phyloP scores from a whole-genome alignment of 2,888 invertebrate genomes.

The Dinocampus coccinellae region DNA sequence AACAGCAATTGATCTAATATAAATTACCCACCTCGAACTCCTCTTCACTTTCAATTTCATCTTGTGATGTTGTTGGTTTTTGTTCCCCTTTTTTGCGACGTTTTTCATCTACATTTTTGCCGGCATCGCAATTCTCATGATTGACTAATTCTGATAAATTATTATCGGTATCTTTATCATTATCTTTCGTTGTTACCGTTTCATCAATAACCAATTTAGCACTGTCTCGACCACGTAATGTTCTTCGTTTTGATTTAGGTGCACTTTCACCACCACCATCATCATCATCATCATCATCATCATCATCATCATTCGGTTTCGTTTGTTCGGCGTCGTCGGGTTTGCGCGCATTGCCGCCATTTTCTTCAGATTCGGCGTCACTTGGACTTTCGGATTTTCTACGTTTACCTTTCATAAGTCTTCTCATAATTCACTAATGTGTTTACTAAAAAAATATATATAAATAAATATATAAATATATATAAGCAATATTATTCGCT shows the following conservation, averaged over 20 bases:
- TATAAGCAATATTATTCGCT: neutral
- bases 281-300: constrained; percentile 19
- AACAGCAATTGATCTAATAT: neutral
- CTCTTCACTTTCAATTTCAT: constrained; percentile 68
- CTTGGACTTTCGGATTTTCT: constrained; percentile 60
- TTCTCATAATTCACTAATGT: constrained; percentile 57
- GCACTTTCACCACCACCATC: constrained; percentile 23
- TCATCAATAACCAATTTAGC: constrained; percentile 38
- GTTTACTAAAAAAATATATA: neutral
- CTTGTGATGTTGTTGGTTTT: constrained; percentile 58
- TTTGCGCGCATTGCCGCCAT: constrained; percentile 56
- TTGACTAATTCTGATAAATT: constrained; percentile 27
- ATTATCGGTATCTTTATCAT: constrained; percentile 37
- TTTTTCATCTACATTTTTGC: constrained; percentile 49
- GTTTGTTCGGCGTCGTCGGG: constrained; percentile 31
- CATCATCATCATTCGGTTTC: constrained; percentile 23
- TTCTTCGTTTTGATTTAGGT: constrained; percentile 35
- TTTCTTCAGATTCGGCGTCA: constrained; percentile 62
- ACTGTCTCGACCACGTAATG: constrained; percentile 39
- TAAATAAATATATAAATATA: too few species aligned
- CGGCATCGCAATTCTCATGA: constrained; percentile 55
- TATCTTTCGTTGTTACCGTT: constrained; percentile 20
- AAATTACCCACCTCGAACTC: constrained; percentile 72
- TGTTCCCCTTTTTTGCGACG: constrained; percentile 56
- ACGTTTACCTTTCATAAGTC: constrained; percentile 63